Base-by-base conservation (phyloP, 2,797 vertebrate genomes). In the Etheostoma perlongum region DNA sequence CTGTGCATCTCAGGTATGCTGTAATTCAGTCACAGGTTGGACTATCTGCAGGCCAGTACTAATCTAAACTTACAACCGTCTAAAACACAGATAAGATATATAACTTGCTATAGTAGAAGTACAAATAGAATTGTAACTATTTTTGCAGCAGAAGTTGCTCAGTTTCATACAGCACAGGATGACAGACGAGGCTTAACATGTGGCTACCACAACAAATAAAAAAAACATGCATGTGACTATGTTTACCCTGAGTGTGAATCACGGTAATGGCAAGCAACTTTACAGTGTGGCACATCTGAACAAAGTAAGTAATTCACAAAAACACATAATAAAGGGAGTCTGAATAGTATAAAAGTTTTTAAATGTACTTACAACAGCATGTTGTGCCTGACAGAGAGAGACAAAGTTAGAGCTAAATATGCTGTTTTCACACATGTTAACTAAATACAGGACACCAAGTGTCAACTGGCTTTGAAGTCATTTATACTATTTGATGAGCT, bases 341-440 rank as follows among this genome's bases (percentile, higher is more conserved):
- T 44, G 19, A 76, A 80, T 21, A 57, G 60, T 63, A 89, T 85
- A 87, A 73, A 58, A 71, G 9, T 60, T 82, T 83, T 49, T 40
- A 81, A 73, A 67, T 81, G 55, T 89, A 94, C 91, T 93, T 84
- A 91, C 92, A 88, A 92, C 81, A 78, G 86, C 79, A 90, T 89
- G 86, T 84, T 88, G 90, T 27, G 77, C 85, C 93, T 92, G 84
- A 74, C 58, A 78, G 74, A 88, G 67, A 90, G 23, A 90, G 53
- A 91, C 65, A 90, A 77, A 70, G 54, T 65, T 47, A 81, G 88
- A 73, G 25, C 71, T 81, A 78, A 88, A 81, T 75, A 79, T 72
- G 47, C 5, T 72, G 49, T 67, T 78, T 72, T 58, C 23, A 53
- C 15, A 14, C 11, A 59, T 55, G 60, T 76, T 1, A 42, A 55